phyloP scores from a whole-genome alignment of 1,140 invertebrate genomes.

The Listronotus oregonensis region DNA sequence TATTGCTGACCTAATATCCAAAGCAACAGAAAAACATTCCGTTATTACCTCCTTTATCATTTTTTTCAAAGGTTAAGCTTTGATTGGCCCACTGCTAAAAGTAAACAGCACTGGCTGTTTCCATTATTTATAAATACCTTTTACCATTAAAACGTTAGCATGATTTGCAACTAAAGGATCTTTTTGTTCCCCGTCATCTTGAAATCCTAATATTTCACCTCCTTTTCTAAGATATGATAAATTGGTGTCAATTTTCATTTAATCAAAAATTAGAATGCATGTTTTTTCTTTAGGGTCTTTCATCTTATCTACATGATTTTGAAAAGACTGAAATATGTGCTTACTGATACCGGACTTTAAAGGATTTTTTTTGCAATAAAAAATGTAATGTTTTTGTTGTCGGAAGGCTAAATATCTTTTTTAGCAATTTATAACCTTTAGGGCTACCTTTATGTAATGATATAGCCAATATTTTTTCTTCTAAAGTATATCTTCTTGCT shows the following conservation, averaged over 20 bases:
- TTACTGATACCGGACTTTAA: conserved; percentile 14
- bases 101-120: conserved; percentile 2
- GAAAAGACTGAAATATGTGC: conserved; percentile 11
- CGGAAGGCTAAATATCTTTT: conserved; percentile 10
- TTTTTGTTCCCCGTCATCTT: not conserved
- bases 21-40: too few species aligned
- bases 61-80: not conserved
- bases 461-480: too few species aligned
- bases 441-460: too few species aligned
- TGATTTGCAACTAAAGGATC: not conserved
- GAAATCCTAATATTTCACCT: not conserved
- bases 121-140: not conserved
- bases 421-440: not conserved
- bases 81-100: not conserved
- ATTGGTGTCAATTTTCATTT: conserved; percentile 11
- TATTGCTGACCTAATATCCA: too few species aligned
- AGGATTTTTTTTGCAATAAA: conserved; percentile 13
- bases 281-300: not conserved
- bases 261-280: conserved; percentile 22
- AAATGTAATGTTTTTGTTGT: not conserved
- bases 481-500: too few species aligned
- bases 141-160: conserved; percentile 7
- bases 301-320: conserved; percentile 3
- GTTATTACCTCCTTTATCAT: too few species aligned
- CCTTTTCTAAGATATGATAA: not conserved